Evolutionary conservation across 2,113 vertebrate genomes (phyloP), one percentile per base, ranked within the genome.

Genomic region (Phalacrocorax aristotelis): DNA sequence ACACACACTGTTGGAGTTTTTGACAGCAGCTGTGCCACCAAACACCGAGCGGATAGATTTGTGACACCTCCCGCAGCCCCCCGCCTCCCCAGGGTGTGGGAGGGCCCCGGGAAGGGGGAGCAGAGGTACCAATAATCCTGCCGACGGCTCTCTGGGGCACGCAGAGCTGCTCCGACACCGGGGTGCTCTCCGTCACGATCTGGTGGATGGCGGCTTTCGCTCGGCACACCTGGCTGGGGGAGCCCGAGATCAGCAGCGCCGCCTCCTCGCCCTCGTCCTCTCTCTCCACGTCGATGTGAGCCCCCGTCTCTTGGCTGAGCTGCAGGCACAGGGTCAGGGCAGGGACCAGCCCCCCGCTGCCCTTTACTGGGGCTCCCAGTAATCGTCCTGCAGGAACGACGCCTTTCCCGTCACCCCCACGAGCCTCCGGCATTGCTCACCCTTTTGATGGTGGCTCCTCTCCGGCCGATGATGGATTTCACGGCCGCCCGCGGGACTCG

Each of bases 51-150:
- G 2, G 42, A 29, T 34, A 25, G 26, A 26, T 3, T 2, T 1
- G 36, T 3, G 54, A 15, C 42, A 9, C 9, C 12, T 19, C 52
- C 44, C 23, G 1, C 61, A 5, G 15, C 18, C 40, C 34, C 48
- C 66, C 7, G 34, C 55, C 36, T 16, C 52, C 72, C 34, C 17
- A 0, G 32, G 19, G 23, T 30, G 42, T 22, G 8, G 60, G 16
- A 61, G 25, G 38, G 30, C 13, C 19, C 25, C 3, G 6, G 42
- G 42, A 15, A 8, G 15, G 34, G 38, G 2, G 8, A 2, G 10
- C 1, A 2, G 29, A 8, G n/a, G 38, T 95, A 99, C 99, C 99
- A 93, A 99, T 99, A 61, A 99, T 99, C 44, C 99, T 98, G 68
- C 99, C 98, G 32, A 99, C 97, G 4, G 98, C 98, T 3, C 97